Percentiles rank a stretch among this genome's conserved stretches.
Evolutionary conservation across 2,888 invertebrate species (phyloP).

Genomic region (Clepsis dumicolana): DNA sequence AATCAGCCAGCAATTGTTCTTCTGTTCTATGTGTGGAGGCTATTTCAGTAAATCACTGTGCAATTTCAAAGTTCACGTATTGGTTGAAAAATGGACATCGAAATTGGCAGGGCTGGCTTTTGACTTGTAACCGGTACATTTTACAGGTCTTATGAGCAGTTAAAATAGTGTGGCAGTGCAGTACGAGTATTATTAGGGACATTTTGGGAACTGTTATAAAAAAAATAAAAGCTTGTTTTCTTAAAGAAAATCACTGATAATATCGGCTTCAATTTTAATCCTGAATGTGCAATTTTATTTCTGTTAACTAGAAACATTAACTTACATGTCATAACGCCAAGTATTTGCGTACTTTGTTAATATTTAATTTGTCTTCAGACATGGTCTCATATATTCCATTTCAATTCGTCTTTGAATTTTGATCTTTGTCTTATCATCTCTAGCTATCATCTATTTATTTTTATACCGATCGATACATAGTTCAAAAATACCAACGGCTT

Average conservation of each 20-base stretch:
- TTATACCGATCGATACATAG: not conserved
- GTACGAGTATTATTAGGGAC: too few relatives aligned
- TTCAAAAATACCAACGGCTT: slow-evolving; percentile 39
- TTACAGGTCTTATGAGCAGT: not conserved
- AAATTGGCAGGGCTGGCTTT: not conserved
- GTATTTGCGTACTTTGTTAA: too few relatives aligned
- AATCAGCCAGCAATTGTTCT: slow-evolving; percentile 34
- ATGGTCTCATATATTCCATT: too few relatives aligned
- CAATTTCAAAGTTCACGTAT: slow-evolving; percentile 35
- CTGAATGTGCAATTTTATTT: too few relatives aligned
- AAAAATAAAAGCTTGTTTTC: too few relatives aligned
- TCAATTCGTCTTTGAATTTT: too few relatives aligned
- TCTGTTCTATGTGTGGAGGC: slow-evolving; percentile 32
- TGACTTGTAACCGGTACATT: not conserved
- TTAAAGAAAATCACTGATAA: too few relatives aligned
- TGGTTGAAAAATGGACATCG: slow-evolving; percentile 11
- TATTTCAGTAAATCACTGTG: slow-evolving; percentile 38
- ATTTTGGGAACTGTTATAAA: not conserved
- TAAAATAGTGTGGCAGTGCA: not conserved
- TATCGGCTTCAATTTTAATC: too few relatives aligned
- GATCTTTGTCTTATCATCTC: too few relatives aligned
- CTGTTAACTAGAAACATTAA: too few relatives aligned
- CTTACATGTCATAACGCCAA: too few relatives aligned
- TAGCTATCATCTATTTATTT: not conserved
- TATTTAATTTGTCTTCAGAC: too few relatives aligned